Conservation (phyloP, 2,888 invertebrate species). For the Trilocha varians region DNA sequence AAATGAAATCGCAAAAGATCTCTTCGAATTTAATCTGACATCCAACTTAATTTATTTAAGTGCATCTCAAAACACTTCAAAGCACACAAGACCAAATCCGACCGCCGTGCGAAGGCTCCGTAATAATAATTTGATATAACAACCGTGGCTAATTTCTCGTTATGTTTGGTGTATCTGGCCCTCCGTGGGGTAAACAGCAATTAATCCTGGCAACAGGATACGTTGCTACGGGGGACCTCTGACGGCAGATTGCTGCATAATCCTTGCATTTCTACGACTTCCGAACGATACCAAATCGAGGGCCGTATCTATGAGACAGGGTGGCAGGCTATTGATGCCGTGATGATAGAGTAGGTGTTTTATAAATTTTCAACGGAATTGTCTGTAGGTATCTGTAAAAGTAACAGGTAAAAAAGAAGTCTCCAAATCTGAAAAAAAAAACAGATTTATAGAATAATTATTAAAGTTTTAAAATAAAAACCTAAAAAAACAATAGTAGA, state of each 20-base stretch:
- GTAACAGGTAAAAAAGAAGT: too few species aligned
- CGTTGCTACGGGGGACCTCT: conserved; percentile 35
- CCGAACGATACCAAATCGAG: conserved; percentile 22
- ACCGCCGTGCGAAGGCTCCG: conserved; percentile 14
- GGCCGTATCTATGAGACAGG: neutral
- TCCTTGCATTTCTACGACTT: conserved; percentile 68
- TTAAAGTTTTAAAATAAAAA: too few species aligned
- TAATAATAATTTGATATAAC: conserved; percentile 60
- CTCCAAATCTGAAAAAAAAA: too few species aligned
- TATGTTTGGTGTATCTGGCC: conserved; percentile 53
- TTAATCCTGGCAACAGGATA: conserved; percentile 69
- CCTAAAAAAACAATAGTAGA: too few species aligned
- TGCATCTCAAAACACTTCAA: neutral
- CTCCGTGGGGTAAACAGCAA: conserved; percentile 59
- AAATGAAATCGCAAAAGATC: too few species aligned
- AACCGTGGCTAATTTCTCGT: conserved; percentile 56
- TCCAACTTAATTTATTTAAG: too few species aligned
- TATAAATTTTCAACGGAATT: too few species aligned
- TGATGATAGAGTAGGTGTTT: too few species aligned
- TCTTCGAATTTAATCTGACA: too few species aligned
- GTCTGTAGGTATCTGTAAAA: too few species aligned
- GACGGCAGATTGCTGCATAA: conserved; percentile 59
- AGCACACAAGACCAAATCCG: neutral
- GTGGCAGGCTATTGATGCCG: neutral
- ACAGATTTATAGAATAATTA: too few species aligned